Conservation (phyloP, 2,888 invertebrate genomes). For the Cosmorhoe ocellata region DNA sequence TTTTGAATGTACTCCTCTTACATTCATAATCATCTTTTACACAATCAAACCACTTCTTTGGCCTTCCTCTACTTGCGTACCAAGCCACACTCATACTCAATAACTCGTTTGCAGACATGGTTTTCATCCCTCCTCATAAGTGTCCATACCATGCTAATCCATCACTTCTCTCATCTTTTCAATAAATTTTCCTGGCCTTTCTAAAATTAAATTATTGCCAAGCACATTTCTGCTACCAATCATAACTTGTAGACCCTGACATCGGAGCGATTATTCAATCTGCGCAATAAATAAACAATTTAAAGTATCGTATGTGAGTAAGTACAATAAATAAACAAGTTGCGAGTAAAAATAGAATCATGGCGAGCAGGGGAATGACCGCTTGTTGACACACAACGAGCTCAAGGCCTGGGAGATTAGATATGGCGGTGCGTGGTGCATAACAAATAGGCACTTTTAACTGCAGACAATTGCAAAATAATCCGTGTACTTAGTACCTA, state of each 20-base stretch:
- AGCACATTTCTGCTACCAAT: too few species aligned
- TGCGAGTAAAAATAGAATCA: constrained; percentile 72
- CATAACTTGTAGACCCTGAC: constrained; percentile 33
- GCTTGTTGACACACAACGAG: constrained; percentile 77
- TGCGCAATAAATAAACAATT: constrained; percentile 42
- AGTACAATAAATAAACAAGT: constrained; percentile 67
- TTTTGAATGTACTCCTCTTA: too few species aligned
- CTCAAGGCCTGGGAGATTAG: constrained; percentile 80
- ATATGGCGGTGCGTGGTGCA: constrained; percentile 59
- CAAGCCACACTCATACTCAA: too few species aligned
- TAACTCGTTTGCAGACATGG: too few species aligned
- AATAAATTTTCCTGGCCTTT: background rate
- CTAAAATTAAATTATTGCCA: background rate
- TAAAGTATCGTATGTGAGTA: constrained; percentile 45
- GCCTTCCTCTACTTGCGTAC: too few species aligned
- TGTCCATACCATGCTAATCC: too few species aligned
- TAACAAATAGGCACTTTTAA: constrained; percentile 54
- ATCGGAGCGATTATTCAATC: constrained; percentile 58
- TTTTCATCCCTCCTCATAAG: too few species aligned
- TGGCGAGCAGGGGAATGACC: constrained; percentile 73
- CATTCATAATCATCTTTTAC: too few species aligned
- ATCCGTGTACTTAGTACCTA: constrained; percentile 34
- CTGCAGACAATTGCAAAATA: constrained; percentile 62
- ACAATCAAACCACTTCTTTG: too few species aligned
- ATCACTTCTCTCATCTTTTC: background rate